Evolutionary conservation across 2,113 vertebrate genomes (phyloP), one percentile per base, ranked within the genome.

Genomic region (Semnornis frantzii): DNA sequence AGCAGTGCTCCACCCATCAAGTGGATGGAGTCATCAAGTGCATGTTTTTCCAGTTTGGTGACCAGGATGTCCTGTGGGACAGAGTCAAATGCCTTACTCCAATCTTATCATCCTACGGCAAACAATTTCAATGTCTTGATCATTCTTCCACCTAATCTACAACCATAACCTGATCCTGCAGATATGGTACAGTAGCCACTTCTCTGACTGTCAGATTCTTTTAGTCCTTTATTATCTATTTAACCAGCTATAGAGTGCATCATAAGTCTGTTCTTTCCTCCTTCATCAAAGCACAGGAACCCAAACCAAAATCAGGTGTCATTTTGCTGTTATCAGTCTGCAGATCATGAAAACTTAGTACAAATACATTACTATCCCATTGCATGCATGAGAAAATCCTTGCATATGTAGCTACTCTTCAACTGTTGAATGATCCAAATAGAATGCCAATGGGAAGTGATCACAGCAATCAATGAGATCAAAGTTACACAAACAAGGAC

Each of bases 231-330:
- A 52, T 74, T 18, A 52, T 64, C 50, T 89, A 34, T 74, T 73
- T 92, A 82, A 79, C 13, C 15, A 87, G 42, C 72, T 19, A 63
- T 50, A 8, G 27, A 94, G 25, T 70, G 62, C 30, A 50, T 92
- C 79, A 92, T 70, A 72, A 87, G 72, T 87, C 46, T 92, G 33
- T 75, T 92, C 66, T 92, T 90, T 89, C 34, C 62, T 83, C 89
- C 76, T 84, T 89, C 84, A 92, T 87, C 82, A 83, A 76, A 86
- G 50, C 64, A 62, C 20, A 91, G 82, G 42, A 87, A 91, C 64
- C 37, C 55, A 89, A 69, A 93, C 57, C 39, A 59, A 93, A 93
- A 94, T 12, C 39, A 91, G 50, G 66, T 73, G 64, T 39, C 54
- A 60, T 87, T 91, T 84, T 79, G 23, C 78, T n/a, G 15, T 63